A percentile compares a stretch with the other conserved stretches of the same genome.
phyloP scores from a whole-genome alignment of 2,888 invertebrate genomes.

The Philhelius pedissequus region DNA sequence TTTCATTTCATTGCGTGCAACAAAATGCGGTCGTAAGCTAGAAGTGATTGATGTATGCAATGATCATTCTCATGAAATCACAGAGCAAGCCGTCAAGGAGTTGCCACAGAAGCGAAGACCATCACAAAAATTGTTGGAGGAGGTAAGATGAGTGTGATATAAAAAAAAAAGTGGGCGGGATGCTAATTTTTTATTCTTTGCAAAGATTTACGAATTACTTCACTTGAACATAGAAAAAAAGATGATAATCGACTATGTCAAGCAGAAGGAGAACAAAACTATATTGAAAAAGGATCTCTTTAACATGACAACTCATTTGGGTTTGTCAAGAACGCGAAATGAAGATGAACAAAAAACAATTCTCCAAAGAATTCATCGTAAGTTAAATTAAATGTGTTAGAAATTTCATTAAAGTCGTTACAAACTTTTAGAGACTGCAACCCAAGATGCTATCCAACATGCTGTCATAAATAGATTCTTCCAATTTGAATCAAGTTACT shows the following conservation, averaged over 20 bases:
- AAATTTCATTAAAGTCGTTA: background rate
- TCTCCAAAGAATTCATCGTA: constrained; percentile 37
- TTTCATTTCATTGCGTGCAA: constrained; percentile 78
- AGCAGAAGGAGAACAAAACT: constrained; percentile 51
- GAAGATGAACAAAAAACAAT: constrained; percentile 39
- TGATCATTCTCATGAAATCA: constrained; percentile 79
- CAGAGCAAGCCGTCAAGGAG: constrained; percentile 75
- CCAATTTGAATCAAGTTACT: constrained; percentile 20
- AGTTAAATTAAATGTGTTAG: background rate
- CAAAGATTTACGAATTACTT: constrained; percentile 44
- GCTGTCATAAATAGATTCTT: constrained; percentile 20
- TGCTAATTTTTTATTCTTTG: background rate
- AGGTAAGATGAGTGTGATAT: constrained; percentile 7
- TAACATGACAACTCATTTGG: constrained; percentile 44
- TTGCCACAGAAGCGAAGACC: constrained; percentile 55
- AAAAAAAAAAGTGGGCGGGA: background rate
- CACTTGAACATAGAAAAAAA: constrained; percentile 54
- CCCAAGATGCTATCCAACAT: constrained; percentile 25
- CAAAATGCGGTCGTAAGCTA: constrained; percentile 78
- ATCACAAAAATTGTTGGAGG: constrained; percentile 40
- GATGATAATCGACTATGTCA: constrained; percentile 50
- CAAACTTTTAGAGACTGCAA: constrained; percentile 16
- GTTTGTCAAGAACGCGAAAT: constrained; percentile 14
- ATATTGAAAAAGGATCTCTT: constrained; percentile 56
- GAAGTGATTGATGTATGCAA: constrained; percentile 79